Base-by-base conservation (phyloP, 2,888 invertebrate genomes). In the Hecatera dysodea region DNA sequence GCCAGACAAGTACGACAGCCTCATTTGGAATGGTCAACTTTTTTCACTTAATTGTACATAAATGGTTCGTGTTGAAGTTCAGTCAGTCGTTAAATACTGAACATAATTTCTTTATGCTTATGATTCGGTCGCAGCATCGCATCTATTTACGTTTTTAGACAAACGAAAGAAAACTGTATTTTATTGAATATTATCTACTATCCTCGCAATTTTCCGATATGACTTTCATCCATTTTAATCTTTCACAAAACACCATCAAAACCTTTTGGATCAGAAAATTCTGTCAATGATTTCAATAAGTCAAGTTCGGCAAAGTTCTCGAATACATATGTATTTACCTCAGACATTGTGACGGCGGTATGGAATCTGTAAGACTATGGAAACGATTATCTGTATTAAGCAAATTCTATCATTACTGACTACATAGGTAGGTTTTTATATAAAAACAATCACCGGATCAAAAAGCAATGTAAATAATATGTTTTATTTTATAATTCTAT, bases 391-490 rank as follows among this genome's bases (percentile, higher is more conserved):
- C n/a, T 74, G 17, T 9, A 33, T 63, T 19, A 50, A 22, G 50
- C 33, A 33, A 63, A 50, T 50, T n/a, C n/a, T 15, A 27, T 11
- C 33, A 36, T 36, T 17, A 39, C 36, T 36, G 22, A 19, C 12
- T n/a, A 19, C 24, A 29, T 39, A 17, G 0, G 19, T 11, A 44
- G 17, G 11, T 24, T 8, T 63, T 44, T n/a, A 55, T n/a, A 46
- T 36, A 27, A 22, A 27, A 62, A n/a, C n/a, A 24, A 39, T 73
- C 17, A 42, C 19, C n/a, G 2, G n/a, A 73, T 12, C 7, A 39
- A 29, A 72, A 73, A 11, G 17, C n/a, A 50, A 33, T 74, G 29
- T 17, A 74, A 36, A 72, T 22, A 0, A 56, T 11, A 9, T 36
- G 4, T 39, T 4, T 39, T 39, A 39, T 15, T 39, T 12, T 5